Base-by-base conservation (phyloP, 1,140 invertebrate species). In the Drosophila tsacasi region DNA sequence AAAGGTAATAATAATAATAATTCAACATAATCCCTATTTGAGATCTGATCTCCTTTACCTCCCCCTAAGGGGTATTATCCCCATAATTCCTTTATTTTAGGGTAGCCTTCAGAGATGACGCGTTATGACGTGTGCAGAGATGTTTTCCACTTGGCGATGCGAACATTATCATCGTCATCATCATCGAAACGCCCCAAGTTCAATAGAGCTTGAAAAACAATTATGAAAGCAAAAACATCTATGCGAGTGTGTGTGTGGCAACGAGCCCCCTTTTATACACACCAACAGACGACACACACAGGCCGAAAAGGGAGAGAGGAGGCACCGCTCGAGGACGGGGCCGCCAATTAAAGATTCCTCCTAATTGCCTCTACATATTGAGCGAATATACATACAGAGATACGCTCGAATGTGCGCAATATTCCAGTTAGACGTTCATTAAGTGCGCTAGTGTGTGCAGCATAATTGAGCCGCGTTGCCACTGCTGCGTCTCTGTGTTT, bases 171-270 rank as follows among this genome's bases (percentile, higher is more conserved):
- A 61, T 59, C 67, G 3, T 49, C 47, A 49, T 49, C 49, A 49
- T 49, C 47, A 27, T 27, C 47, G 50, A 32, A 30, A 42, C 71
- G 68, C 65, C 49, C 78, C 71, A 75, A 87, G 79, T 83, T 86
- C 76, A 83, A 76, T 87, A 77, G 62, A 87, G 84, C 81, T 84
- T 83, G 73, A 80, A 87, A 78, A 87, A 84, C 81, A 87, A 83
- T 89, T 89, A 89, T 83, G 76, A 72, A 74, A 40, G 44, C 32
- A 59, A 50, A 54, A 61, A 71, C 61, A 76, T 64, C 27, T 42
- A 15, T 37, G 25, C n/a, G 42, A 23, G 60, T 54, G 37, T 71
- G 60, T 68, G 66, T 54, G 44, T 58, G 83, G 84, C 84, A 84
- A 85, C 81, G 83, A 89, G 81, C 76, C 54, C 50, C 52, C 47